Evolutionary conservation across 2,888 invertebrate genomes (phyloP).

Genomic region (Plusia festucae): DNA sequence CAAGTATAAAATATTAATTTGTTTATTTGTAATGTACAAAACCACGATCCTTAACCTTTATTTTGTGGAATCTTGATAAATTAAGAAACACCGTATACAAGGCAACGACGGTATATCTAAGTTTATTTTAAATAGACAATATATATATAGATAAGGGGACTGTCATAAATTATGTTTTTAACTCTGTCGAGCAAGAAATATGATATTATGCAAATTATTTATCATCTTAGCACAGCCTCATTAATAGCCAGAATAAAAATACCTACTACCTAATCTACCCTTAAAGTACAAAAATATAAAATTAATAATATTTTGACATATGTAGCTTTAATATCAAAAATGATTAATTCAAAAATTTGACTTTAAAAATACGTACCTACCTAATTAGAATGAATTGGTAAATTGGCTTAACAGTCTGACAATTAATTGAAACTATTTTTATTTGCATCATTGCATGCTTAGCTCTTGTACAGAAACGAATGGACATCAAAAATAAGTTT

Average conservation of each 20-base stretch:
- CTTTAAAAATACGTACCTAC: not conserved
- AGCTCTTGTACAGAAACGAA: no score
- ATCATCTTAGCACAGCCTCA: slow-evolving; percentile 24
- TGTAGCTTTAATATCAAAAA: not conserved
- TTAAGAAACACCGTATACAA: slow-evolving; percentile 22
- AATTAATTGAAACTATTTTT: not conserved
- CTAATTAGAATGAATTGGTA: not conserved
- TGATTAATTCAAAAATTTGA: not conserved
- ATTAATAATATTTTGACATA: slow-evolving; percentile 1
- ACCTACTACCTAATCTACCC: not conserved
- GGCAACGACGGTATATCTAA: no score
- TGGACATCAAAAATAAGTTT: not conserved
- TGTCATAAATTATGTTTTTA: not conserved
- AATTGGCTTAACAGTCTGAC: not conserved
- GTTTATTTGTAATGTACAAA: slow-evolving; percentile 57
- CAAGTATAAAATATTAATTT: slow-evolving; percentile 29
- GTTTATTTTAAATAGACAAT: not conserved
- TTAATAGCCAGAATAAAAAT: not conserved
- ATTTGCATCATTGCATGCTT: no score
- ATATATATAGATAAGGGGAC: no score
- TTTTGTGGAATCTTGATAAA: slow-evolving; percentile 43
- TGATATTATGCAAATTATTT: not conserved
- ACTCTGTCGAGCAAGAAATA: not conserved
- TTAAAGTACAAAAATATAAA: slow-evolving; percentile 7
- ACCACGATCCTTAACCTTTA: slow-evolving; percentile 56